Conservation (phyloP, 2,888 invertebrate genomes). For the Geotrupes spiniger region DNA sequence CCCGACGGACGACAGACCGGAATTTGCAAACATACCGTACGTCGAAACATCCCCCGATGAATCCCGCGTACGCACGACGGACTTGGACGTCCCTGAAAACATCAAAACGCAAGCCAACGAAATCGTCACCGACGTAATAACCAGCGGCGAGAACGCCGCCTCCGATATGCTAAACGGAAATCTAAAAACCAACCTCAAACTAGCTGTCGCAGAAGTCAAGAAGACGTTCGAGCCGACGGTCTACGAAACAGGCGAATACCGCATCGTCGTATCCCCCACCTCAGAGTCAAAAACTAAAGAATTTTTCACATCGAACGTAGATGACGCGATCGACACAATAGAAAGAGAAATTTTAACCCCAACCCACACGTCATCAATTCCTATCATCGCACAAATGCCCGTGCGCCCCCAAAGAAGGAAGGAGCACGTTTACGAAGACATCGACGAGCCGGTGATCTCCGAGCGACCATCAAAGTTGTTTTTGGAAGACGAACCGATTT, state of each 20-base stretch:
- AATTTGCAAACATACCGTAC: constrained; percentile 43
- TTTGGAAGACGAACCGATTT: constrained; percentile 10
- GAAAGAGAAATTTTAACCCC: constrained; percentile 37
- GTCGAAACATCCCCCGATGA: constrained; percentile 40
- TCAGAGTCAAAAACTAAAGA: constrained; percentile 39
- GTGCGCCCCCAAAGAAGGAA: constrained; percentile 32
- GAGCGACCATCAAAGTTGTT: constrained; percentile 27
- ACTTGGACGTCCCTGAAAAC: constrained; percentile 23
- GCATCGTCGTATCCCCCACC: constrained; percentile 40
- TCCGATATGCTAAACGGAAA: constrained; percentile 22
- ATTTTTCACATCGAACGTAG: constrained; percentile 38
- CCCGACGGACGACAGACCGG: constrained; percentile 35
- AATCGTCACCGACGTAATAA: constrained; percentile 30
- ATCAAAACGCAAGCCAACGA: constrained; percentile 32
- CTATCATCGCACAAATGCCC: constrained; percentile 29
- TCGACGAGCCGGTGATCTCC: constrained; percentile 30
- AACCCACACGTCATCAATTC: constrained; percentile 35
- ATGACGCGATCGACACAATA: constrained; percentile 35
- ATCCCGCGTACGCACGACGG: constrained; percentile 14
- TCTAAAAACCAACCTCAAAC: constrained; percentile 24
- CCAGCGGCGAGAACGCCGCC: constrained; percentile 22
- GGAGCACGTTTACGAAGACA: constrained; percentile 40
- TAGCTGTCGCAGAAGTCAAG: constrained; percentile 38
- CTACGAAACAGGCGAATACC: constrained; percentile 43
- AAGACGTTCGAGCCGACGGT: constrained; percentile 42